Evolutionary conservation across 1,140 invertebrate species (phyloP).

Genomic region (Drosophila tsacasi): DNA sequence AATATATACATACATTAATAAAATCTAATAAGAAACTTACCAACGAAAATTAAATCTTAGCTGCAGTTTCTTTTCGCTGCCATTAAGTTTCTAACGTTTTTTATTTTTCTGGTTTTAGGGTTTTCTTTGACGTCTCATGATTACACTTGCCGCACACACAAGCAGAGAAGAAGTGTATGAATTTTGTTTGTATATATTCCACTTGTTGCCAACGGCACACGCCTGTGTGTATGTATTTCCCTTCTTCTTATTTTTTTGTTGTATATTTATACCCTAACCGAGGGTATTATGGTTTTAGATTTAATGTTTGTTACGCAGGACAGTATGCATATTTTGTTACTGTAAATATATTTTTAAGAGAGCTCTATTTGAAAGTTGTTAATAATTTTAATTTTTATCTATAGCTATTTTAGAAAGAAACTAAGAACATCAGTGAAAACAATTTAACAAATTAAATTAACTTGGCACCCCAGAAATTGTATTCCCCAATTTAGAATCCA

Average conservation of each 20-base stretch:
- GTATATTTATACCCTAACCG: slow-evolving; percentile 7
- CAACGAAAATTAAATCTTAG: not conserved
- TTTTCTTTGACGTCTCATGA: slow-evolving; percentile 27
- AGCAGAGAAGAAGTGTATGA: slow-evolving; percentile 10
- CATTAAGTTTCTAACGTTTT: not conserved
- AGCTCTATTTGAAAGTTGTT: no score
- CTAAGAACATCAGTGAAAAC: no score
- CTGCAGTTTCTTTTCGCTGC: slow-evolving; percentile 2
- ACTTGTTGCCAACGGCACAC: slow-evolving; percentile 71
- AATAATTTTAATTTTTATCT: no score
- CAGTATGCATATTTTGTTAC: not conserved
- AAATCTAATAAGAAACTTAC: slow-evolving; percentile 2
- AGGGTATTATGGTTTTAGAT: not conserved
- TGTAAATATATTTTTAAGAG: no score
- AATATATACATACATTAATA: no score
- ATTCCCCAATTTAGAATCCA: no score
- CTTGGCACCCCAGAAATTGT: no score
- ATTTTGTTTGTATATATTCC: slow-evolving; percentile 53
- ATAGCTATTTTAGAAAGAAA: no score
- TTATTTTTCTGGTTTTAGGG: slow-evolving; percentile 20
- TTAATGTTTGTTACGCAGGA: not conserved
- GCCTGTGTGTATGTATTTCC: slow-evolving; percentile 23
- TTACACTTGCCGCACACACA: slow-evolving; percentile 25
- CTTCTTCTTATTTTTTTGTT: slow-evolving; percentile 36
- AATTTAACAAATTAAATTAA: no score